A percentile compares a stretch with the other conserved stretches of the same genome.
phyloP scores from a whole-genome alignment of 2,797 vertebrate genomes.

The Helostoma temminkii region DNA sequence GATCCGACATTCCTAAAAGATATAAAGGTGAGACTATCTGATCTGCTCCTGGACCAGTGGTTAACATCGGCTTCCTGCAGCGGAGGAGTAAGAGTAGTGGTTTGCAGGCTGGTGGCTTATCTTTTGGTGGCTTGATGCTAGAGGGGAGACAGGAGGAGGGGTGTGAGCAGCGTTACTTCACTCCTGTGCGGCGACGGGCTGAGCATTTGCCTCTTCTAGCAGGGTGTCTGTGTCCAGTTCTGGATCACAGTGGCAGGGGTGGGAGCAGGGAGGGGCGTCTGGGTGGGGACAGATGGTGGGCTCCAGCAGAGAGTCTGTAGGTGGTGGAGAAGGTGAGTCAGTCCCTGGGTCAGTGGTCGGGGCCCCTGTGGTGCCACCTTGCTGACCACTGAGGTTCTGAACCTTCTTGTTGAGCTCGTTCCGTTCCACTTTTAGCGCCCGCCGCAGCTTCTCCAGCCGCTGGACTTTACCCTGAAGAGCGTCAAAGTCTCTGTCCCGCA shows the following conservation, averaged over 20 bases:
- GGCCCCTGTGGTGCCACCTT: constrained; percentile 15
- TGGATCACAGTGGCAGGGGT: constrained; percentile 71
- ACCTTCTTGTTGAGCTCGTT: constrained; percentile 98
- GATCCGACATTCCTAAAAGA: constrained; percentile 19
- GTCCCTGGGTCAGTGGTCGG: constrained; percentile 60
- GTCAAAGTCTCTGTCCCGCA: constrained; percentile 93
- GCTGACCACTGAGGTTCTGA: constrained; percentile 87
- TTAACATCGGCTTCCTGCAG: constrained; percentile 36
- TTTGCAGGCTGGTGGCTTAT: constrained; percentile 57
- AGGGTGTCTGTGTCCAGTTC: constrained; percentile 50
- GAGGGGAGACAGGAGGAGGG: not conserved
- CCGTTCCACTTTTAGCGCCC: constrained; percentile 94
- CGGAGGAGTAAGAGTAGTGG: constrained; percentile 51
- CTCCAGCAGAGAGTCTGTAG: constrained; percentile 67
- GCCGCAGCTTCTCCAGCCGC: constrained; percentile 94
- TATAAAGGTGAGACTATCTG: constrained; percentile 1
- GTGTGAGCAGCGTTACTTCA: constrained; percentile 62
- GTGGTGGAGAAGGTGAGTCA: constrained; percentile 74
- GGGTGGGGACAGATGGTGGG: constrained; percentile 27
- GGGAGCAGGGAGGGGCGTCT: constrained; percentile 51
- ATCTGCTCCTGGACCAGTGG: constrained; percentile 36
- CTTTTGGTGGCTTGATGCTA: constrained; percentile 39
- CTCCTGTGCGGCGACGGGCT: constrained; percentile 66
- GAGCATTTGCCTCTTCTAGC: constrained; percentile 49
- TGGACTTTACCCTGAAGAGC: constrained; percentile 95